A percentile compares a stretch with the other conserved stretches of the same genome.
These are phyloP conservation scores for Phortica okadai DNA, from an alignment of 2,888 invertebrate genomes.

Conservation along the genomic window DNA sequence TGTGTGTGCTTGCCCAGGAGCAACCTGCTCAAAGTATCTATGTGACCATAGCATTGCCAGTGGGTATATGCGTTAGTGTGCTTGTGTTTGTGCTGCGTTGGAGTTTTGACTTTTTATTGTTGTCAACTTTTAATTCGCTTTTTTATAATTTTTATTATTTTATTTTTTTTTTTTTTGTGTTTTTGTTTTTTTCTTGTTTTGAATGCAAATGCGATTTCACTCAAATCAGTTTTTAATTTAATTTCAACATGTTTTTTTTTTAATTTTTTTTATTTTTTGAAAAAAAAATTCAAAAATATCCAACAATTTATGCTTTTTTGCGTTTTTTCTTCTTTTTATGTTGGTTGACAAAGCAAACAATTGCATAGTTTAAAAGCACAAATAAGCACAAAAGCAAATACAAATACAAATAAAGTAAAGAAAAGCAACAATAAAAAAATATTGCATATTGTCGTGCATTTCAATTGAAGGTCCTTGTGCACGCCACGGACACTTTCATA, in stretches of 20 bases:
- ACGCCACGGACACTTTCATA: constrained; percentile 22
- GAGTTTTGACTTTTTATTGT: constrained; percentile 64
- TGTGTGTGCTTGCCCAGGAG: not conserved
- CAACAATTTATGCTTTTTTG: too few relatives aligned
- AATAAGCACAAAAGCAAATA: not conserved
- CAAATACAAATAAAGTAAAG: not conserved
- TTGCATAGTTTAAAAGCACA: not conserved
- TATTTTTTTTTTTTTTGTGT: not conserved
- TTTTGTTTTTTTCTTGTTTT: constrained; percentile 47
- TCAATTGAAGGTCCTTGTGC: constrained; percentile 19
- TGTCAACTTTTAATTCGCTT: constrained; percentile 65
- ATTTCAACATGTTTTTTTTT: constrained; percentile 21
- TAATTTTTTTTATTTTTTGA: not conserved
- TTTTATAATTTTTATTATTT: constrained; percentile 38
- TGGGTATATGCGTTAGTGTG: too few relatives aligned
- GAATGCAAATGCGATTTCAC: constrained; percentile 52
- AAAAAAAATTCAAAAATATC: not conserved
- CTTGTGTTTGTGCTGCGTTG: constrained; percentile 32
- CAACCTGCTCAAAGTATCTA: not conserved
- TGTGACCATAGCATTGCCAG: constrained; percentile 4
- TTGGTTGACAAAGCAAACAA: too few relatives aligned
- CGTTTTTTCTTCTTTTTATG: too few relatives aligned
- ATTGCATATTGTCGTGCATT: not conserved
- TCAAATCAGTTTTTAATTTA: constrained; percentile 33
- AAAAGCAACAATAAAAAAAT: not conserved